These are phyloP conservation scores for Tychaedon coryphoeus DNA, from an alignment of 2,113 vertebrate genomes.

Conservation along the genomic window DNA sequence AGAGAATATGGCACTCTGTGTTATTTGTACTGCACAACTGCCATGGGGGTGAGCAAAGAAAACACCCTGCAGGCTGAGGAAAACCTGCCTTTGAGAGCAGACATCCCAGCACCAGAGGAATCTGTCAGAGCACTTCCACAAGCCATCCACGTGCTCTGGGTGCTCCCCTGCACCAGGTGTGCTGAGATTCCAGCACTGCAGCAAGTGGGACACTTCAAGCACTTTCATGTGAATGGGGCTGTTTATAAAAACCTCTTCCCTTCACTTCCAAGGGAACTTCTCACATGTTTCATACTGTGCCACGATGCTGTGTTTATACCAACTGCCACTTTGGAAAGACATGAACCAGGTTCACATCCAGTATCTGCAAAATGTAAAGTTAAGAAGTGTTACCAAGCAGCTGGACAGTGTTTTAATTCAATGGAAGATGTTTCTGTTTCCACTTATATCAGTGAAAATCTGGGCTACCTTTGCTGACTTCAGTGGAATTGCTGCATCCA, in stretches of 20 bases:
- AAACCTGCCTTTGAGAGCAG: neutral
- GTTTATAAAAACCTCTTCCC: neutral
- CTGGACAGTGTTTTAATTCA: neutral
- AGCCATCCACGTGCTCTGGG: neutral
- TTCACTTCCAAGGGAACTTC: constrained; percentile 27
- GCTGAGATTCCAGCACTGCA: neutral
- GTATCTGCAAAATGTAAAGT: constrained; percentile 41
- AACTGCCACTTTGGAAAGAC: constrained; percentile 9
- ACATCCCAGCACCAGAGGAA: neutral
- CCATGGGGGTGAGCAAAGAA: neutral
- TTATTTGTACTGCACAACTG: neutral
- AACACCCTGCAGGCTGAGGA: neutral
- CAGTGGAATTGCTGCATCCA: neutral
- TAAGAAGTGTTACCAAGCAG: neutral
- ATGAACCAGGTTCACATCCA: neutral
- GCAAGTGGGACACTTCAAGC: neutral
- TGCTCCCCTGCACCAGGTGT: neutral
- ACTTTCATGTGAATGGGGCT: neutral
- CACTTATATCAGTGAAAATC: neutral
- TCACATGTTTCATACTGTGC: constrained; percentile 35
- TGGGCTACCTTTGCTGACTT: neutral
- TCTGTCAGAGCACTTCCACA: neutral
- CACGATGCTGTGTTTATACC: neutral
- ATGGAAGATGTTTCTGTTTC: neutral
- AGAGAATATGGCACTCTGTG: neutral